Conservation (phyloP, 2,888 invertebrate species). For the Zygogramma bicolorata region DNA sequence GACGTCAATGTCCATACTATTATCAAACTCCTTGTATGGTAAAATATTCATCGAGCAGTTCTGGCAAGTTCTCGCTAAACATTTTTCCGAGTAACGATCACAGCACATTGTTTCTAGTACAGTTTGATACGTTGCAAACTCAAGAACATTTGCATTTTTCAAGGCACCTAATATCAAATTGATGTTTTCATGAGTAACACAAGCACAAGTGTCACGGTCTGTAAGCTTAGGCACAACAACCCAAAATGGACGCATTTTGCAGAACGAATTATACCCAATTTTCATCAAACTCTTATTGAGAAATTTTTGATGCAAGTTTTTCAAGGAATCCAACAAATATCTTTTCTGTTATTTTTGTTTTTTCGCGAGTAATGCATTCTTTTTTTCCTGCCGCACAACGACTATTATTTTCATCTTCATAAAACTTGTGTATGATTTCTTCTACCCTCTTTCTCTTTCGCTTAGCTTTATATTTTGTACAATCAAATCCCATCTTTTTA, state of each 20-base stretch:
- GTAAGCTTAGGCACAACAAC: conserved; percentile 43
- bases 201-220: conserved; percentile 47
- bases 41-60: background rate
- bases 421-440: background rate
- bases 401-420: too few relatives aligned
- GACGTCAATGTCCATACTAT: background rate
- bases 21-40: conserved; percentile 1
- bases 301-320: too few relatives aligned
- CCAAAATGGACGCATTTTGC: conserved; percentile 46
- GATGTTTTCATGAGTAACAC: background rate
- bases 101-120: background rate
- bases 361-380: too few relatives aligned
- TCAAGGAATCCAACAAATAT: too few relatives aligned
- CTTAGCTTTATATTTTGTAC: background rate
- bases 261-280: background rate
- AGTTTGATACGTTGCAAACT: conserved; percentile 1
- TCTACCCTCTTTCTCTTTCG: background rate
- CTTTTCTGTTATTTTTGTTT: too few relatives aligned
- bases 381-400: too few relatives aligned
- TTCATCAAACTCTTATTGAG: too few relatives aligned
- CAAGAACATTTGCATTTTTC: conserved; percentile 1
- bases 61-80: conserved; percentile 34
- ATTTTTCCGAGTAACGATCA: conserved; percentile 11
- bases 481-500: background rate
- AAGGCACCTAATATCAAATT: conserved; percentile 14